Base-by-base conservation (phyloP, 2,113 vertebrate genomes). In the Benitochromis conjunctus region DNA sequence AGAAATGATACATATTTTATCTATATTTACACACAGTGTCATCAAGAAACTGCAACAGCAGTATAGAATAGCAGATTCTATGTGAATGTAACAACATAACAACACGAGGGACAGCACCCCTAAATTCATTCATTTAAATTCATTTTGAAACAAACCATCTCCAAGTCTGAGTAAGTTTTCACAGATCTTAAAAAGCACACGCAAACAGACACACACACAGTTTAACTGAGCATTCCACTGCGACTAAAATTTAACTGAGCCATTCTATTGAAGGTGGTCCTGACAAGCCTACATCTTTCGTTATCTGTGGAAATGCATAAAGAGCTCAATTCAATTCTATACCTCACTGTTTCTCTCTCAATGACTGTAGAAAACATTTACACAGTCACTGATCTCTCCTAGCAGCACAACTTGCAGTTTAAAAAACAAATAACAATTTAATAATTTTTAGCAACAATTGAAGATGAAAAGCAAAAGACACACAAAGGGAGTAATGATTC, bases 171-270 rank as follows among this genome's bases (percentile, higher is more conserved):
- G 46, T 76, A 51, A 51, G 43, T 5, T 51, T 31, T 74, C 0
- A 31, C 69, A 51, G 16, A 21, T 66, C 18, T 10, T 14, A 18
- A 26, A 26, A 9, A 24, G 8, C 21, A 0, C 31, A 12, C 0
- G 0, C 21, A 51, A 3, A 18, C 16, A 7, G 14, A 26, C 12
- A 16, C 56, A 16, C 18, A 18, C 3, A 4, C n/a, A n/a, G n/a
- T n/a, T n/a, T 48, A 46, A 3, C 56, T 5, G 11, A 76, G 80
- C n/a, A 51, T 43, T 84, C 89, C 86, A 85, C 69, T 57, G 80
- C 83, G 84, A 90, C 81, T 56, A 78, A 79, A 84, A 91, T 77
- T 81, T 13, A 85, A 89, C 4, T n/a, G 55, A 79, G 7, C 51
- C 9, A 31, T 5, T 48, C 55, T 21, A 36, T 55, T 8, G n/a